Conservation (phyloP, 2,888 invertebrate genomes). For the Melipona bicolor region DNA sequence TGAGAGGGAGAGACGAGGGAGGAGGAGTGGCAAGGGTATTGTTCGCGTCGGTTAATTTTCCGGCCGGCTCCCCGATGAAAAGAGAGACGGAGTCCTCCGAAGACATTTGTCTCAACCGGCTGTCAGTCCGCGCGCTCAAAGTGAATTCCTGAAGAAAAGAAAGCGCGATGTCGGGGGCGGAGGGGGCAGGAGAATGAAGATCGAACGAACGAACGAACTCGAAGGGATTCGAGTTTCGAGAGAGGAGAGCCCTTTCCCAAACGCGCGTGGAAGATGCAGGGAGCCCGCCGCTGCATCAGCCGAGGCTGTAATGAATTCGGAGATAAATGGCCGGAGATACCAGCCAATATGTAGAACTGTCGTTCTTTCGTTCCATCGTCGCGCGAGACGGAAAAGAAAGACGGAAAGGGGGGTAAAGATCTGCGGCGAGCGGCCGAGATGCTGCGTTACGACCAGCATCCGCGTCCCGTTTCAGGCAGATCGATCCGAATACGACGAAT, state of each 20-base stretch:
- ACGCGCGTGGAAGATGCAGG: slow-evolving; percentile 33
- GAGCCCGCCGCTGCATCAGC: slow-evolving; percentile 69
- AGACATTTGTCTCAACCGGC: slow-evolving; percentile 65
- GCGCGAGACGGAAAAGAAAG: background rate
- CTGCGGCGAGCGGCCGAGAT: slow-evolving; percentile 35
- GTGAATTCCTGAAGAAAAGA: slow-evolving; percentile 68
- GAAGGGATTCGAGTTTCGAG: slow-evolving; percentile 49
- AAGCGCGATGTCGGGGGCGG: slow-evolving; percentile 46
- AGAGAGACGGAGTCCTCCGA: slow-evolving; percentile 53
- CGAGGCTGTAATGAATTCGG: slow-evolving; percentile 78
- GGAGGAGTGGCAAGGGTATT: background rate
- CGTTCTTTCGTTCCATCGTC: slow-evolving; percentile 58
- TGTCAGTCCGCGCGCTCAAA: slow-evolving; percentile 64
- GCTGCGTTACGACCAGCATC: slow-evolving; percentile 1
- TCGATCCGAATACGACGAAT: background rate
- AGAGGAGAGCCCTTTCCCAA: background rate
- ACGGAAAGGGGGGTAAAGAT: slow-evolving; percentile 17
- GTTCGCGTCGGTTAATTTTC: slow-evolving; percentile 50
- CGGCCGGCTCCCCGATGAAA: slow-evolving; percentile 59
- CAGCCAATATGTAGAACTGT: slow-evolving; percentile 73
- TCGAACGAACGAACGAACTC: slow-evolving; percentile 32
- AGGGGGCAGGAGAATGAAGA: slow-evolving; percentile 30
- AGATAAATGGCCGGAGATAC: slow-evolving; percentile 78
- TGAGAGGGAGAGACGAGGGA: background rate
- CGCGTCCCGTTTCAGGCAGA: background rate